These are phyloP conservation scores for Babyrousa celebensis DNA, from an alignment of 2,797 vertebrate genomes.

Conservation along the genomic window DNA sequence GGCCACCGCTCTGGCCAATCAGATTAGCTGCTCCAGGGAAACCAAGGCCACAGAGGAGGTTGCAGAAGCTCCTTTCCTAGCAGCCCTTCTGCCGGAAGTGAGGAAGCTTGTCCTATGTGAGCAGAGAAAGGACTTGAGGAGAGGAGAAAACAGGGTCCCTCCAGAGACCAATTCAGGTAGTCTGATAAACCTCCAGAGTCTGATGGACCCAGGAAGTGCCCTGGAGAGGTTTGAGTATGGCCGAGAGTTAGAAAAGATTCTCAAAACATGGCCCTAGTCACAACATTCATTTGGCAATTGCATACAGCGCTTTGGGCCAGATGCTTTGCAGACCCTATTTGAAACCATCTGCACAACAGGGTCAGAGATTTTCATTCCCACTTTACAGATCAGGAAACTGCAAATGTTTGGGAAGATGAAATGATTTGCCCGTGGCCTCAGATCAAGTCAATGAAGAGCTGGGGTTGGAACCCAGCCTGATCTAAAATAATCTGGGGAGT, in stretches of 20 bases:
- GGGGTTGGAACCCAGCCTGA: background rate
- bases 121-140: background rate
- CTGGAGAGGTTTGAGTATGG: background rate
- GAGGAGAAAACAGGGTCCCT: background rate
- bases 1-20: background rate
- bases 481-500: background rate
- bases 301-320: background rate
- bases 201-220: background rate
- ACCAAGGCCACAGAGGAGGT: background rate
- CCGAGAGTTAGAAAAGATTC: background rate
- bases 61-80: background rate
- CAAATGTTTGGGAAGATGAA: background rate
- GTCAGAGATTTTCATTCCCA: background rate
- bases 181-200: background rate
- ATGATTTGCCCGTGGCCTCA: background rate
- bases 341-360: background rate
- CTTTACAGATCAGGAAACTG: background rate
- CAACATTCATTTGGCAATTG: background rate
- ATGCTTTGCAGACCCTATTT: background rate
- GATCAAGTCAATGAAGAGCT: background rate
- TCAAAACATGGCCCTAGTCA: background rate
- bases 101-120: rapidly evolving
- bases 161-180: background rate
- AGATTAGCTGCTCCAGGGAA: background rate
- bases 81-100: background rate